These are phyloP conservation scores for Sebastes taczanowskii DNA, from an alignment of 2,797 vertebrate genomes.

Conservation along the genomic window DNA sequence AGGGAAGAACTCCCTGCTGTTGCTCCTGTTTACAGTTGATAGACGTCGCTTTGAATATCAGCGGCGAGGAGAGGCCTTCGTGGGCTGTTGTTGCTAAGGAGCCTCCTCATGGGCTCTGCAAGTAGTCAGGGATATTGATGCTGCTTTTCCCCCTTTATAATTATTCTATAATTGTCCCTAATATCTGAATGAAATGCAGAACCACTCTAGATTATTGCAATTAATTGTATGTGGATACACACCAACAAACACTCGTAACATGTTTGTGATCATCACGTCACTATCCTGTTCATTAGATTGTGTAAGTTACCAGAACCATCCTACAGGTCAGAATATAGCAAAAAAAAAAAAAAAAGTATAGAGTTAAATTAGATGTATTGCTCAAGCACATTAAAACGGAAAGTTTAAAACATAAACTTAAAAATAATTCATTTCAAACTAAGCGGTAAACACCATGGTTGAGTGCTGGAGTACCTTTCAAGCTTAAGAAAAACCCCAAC, in stretches of 20 bases:
- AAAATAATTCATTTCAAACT: not conserved
- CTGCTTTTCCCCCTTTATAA: conserved; percentile 6
- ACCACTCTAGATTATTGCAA: not conserved
- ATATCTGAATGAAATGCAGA: not conserved
- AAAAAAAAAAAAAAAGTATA: not conserved
- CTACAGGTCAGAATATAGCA: not conserved
- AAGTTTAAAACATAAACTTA: not conserved
- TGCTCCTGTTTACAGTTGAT: conserved; percentile 51
- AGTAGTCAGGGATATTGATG: conserved; percentile 1
- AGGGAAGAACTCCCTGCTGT: conserved; percentile 33
- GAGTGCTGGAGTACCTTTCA: not conserved
- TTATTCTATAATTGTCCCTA: conserved; percentile 6
- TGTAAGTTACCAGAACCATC: not conserved
- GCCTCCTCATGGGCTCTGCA: not conserved
- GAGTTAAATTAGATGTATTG: not conserved
- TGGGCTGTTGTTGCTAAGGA: not conserved
- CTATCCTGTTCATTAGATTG: not conserved
- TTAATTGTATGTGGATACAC: not conserved
- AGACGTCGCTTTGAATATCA: conserved; percentile 25
- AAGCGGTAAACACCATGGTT: not conserved
- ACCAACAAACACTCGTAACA: not conserved
- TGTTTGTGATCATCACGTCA: not conserved
- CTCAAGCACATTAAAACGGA: not conserved
- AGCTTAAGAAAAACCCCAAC: not conserved
- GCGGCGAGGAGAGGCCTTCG: not conserved